A percentile compares a stretch with the other conserved stretches of the same genome.
Evolutionary conservation across 2,797 vertebrate species (phyloP).

Genomic region (Gobio occitaniae): DNA sequence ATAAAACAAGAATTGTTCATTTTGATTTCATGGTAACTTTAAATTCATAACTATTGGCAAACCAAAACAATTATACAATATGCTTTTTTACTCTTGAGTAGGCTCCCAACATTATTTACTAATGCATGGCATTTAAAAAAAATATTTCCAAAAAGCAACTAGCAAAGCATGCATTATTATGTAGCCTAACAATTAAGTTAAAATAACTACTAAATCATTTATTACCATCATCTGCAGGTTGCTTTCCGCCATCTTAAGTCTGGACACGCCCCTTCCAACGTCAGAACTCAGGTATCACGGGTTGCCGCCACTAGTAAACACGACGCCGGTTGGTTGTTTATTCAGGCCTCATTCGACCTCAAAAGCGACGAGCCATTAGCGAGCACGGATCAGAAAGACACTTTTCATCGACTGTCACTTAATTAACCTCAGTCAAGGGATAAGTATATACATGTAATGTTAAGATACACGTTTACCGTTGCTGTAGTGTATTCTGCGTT

Average conservation of each 20-base stretch:
- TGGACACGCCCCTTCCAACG: neutral
- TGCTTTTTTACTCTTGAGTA: neutral
- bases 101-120: neutral
- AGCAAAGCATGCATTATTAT: neutral
- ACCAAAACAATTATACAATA: neutral
- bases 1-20: neutral
- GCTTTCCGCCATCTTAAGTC: neutral
- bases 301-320: neutral
- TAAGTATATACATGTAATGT: neutral
- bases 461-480: neutral
- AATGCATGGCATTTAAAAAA: neutral
- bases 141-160: neutral
- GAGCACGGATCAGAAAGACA: neutral
- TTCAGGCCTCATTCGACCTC: neutral
- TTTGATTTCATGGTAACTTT: neutral
- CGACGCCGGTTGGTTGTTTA: neutral
- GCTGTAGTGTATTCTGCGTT: neutral
- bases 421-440: neutral
- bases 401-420: neutral
- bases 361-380: neutral
- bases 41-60: too few relatives aligned
- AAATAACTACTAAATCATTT: neutral
- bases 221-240: neutral
- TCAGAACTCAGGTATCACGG: neutral
- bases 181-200: neutral